Conservation (phyloP, 2,113 vertebrate genomes). For the Polyodon spathula region DNA sequence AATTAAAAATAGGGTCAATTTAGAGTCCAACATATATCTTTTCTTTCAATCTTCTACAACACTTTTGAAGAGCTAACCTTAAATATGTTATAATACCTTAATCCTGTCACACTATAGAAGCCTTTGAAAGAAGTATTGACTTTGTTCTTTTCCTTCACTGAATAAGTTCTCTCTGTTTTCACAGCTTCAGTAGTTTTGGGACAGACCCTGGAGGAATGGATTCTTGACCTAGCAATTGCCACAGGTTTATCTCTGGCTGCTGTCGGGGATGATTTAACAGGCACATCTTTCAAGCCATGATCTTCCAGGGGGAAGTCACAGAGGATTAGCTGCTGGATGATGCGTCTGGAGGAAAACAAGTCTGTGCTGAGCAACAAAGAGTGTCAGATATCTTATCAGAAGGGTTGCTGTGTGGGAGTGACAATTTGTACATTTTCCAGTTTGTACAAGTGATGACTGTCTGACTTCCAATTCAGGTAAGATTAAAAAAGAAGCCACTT, state of each 20-base stretch:
- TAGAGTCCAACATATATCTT: too few relatives aligned
- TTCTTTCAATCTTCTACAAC: too few relatives aligned
- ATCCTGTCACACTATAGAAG: not conserved
- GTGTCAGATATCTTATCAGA: constrained; percentile 43
- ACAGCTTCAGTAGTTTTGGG: constrained; percentile 27
- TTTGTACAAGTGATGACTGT: constrained; percentile 42
- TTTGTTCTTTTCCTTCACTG: not conserved
- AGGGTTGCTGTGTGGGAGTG: constrained; percentile 23
- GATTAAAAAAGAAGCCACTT: too few relatives aligned
- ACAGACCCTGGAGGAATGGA: constrained; percentile 25
- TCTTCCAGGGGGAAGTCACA: constrained; percentile 40
- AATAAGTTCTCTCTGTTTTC: constrained; percentile 17
- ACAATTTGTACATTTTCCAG: constrained; percentile 28
- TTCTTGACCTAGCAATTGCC: constrained; percentile 31
- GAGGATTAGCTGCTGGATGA: constrained; percentile 43
- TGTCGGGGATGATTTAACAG: constrained; percentile 41
- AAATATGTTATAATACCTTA: too few relatives aligned
- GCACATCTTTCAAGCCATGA: constrained; percentile 24
- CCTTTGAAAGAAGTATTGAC: not conserved
- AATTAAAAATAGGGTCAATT: too few relatives aligned
- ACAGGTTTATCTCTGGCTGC: constrained; percentile 31
- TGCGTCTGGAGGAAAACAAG: constrained; percentile 40
- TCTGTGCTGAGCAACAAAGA: constrained; percentile 40
- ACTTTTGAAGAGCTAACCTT: too few relatives aligned
- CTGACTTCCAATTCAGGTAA: constrained; percentile 45